Conservation (phyloP, 1,140 invertebrate species). For the Penaeus vannamei region DNA sequence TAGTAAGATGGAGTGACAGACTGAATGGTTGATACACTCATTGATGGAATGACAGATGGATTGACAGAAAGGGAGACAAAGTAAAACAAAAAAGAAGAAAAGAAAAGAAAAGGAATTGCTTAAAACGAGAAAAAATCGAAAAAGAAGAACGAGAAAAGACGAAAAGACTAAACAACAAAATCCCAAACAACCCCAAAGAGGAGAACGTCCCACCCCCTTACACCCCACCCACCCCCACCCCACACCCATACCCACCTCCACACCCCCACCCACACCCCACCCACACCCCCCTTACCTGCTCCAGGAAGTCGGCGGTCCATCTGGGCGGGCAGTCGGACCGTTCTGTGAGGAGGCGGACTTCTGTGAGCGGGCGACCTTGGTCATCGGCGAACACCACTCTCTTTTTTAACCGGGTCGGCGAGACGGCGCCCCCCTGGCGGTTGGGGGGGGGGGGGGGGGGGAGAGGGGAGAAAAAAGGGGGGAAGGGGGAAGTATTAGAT, state of each 20-base stretch:
- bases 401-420: constrained; percentile 80
- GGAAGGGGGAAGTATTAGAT: neutral
- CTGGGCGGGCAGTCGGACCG: constrained; percentile 90
- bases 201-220: neutral
- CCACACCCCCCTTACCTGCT: constrained; percentile 71
- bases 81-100: neutral
- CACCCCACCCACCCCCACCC: constrained; percentile 77
- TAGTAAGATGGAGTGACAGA: too few species aligned
- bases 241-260: constrained; percentile 74
- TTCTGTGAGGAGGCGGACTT: constrained; percentile 89
- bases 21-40: too few species aligned
- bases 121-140: neutral
- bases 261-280: constrained; percentile 75
- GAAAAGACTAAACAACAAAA: neutral
- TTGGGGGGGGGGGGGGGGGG: neutral
- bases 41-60: neutral
- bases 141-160: neutral
- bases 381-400: constrained; percentile 95
- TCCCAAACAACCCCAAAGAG: neutral
- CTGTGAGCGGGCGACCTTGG: constrained; percentile 86
- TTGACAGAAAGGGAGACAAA: neutral
- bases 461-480: neutral
- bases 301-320: constrained; percentile 82
- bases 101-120: neutral
- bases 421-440: constrained; percentile 69